Base-by-base conservation (phyloP, 2,888 invertebrate genomes). In the Zygogramma bicolorata region DNA sequence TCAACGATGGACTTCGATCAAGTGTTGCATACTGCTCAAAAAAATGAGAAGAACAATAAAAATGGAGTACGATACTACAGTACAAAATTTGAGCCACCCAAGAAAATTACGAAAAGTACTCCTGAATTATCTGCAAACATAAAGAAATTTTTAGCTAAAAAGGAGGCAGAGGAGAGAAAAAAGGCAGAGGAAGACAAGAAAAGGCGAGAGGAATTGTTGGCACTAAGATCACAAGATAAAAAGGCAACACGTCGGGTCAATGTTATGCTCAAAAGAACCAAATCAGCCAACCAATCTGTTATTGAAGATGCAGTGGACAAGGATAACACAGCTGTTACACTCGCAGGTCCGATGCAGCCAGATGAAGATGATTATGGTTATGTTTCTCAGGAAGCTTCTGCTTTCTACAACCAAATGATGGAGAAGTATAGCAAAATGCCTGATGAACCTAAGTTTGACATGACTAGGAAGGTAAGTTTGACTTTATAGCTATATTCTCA, bases 351-450 rank as follows among this genome's bases (percentile, higher is more conserved):
- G 0, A 91, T 93, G 1, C 95, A 95, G 82, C 94, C 95, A 0
- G 96, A 96, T 81, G 95, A 95, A 84, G 97, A 97, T 88, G 96
- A 97, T 84, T 97, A 96, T 84, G 97, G 96, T 0, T 78, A 76
- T 42, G 95, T 94, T 42, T 96, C 96, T 0, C 93, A 93, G 80
- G 94, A 94, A 85, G 94, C 95, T 1, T 92, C 94, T 53, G 94
- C 93, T 29, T 90, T 93, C 80, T 96, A 96, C 85, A 91, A 92
- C 78, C 95, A 95, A 86, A 92, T 96, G 89, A 94, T 96, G 90
- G 93, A 93, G 78, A 95, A 95, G 84, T 95, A 95, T 79, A 92
- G 90, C 80, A 91, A 90, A 83, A 88, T 92, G 82, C 92, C 93
- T 13, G 92, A 92, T 58, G 93, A 93, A 79, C 93, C 93, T 1